Percentiles rank a stretch among this genome's conserved stretches.
Evolutionary conservation across 1,140 invertebrate species (phyloP).

Genomic region (Drosophila paulistorum): DNA sequence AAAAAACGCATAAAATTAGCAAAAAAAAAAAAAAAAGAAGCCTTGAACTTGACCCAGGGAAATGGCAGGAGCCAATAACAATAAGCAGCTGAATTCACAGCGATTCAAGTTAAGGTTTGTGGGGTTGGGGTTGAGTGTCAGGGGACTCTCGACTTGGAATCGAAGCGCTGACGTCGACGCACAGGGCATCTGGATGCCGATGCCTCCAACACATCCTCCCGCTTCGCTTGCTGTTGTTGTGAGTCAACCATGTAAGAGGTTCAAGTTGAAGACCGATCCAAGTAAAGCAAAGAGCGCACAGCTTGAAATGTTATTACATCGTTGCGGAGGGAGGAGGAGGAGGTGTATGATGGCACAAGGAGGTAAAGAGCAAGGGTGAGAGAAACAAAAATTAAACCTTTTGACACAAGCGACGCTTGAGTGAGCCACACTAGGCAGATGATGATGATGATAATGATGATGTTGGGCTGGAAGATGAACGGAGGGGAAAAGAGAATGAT

Average conservation of each 20-base stretch:
- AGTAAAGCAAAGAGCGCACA: constrained; percentile 52
- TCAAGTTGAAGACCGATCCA: constrained; percentile 60
- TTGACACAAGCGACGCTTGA: constrained; percentile 77
- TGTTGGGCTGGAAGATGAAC: constrained; percentile 39
- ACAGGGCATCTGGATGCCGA: constrained; percentile 34
- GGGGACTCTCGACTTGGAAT: constrained; percentile 57
- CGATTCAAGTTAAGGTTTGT: constrained; percentile 63
- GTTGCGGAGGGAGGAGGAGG: neutral
- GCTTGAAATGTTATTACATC: constrained; percentile 77
- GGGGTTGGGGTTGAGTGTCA: constrained; percentile 43
- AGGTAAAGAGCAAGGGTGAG: constrained; percentile 27
- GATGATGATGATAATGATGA: constrained; percentile 38
- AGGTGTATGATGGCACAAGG: constrained; percentile 3
- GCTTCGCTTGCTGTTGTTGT: constrained; percentile 17
- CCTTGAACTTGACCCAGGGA: constrained; percentile 76
- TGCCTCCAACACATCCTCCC: neutral
- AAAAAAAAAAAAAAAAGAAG: constrained; percentile 50
- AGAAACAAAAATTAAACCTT: constrained; percentile 73
- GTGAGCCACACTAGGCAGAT: constrained; percentile 41
- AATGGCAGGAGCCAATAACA: constrained; percentile 40
- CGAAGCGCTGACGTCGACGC: constrained; percentile 77
- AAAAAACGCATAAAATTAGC: constrained; percentile 70
- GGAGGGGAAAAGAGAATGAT: constrained; percentile 44
- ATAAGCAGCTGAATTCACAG: constrained; percentile 29
- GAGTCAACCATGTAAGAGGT: constrained; percentile 68